Base-by-base conservation (phyloP, 2,797 vertebrate species). In the Gallinago solitaria region DNA sequence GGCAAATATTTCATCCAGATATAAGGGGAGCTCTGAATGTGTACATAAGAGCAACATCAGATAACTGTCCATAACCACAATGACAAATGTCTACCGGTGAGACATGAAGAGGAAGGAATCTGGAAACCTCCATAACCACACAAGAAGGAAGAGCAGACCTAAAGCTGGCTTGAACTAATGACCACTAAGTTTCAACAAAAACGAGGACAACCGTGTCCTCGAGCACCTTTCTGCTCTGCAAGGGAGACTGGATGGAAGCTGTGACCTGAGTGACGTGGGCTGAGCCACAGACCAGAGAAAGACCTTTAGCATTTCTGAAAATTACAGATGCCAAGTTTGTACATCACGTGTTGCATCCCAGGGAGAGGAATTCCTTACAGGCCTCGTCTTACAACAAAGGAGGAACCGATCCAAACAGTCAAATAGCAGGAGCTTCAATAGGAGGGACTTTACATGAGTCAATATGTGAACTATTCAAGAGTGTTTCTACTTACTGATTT, bases 401-500 rank as follows among this genome's bases (percentile, higher is more conserved):
- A 83, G 87, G 68, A 91, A 70, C 51, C 48, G 79, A 75, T 90
- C 87, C 93, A 94, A 95, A 79, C 3, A 65, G 83, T 45, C 90
- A 95, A 95, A 90, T 4, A 96, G 70, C 57, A 94, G 85, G 25
- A 85, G 75, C 82, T 85, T 87, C 79, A 39, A 73, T 14, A 60
- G 57, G 56, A 83, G 75, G 53, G 79, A 19, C 33, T 83, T 64
- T 11, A 20, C 81, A 43, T 30, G 50, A 88, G 94, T 97, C 87
- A 95, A 94, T 95, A 97, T 91, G 83, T 95, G 93, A 95, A 95
- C 65, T 93, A 75, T 81, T 94, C 85, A 94, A 78, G 76, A 93
- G 93, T 32, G 45, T 86, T 95, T 88, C 90, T 94, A 63, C 96
- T 95, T 73, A 84, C 27, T 51, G 91, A 73, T 91, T 71, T 71